Percentiles rank a stretch among this genome's conserved stretches.
These are phyloP conservation scores for Eumacrocentrus americanus DNA, from an alignment of 2,888 invertebrate genomes.

Conservation along the genomic window DNA sequence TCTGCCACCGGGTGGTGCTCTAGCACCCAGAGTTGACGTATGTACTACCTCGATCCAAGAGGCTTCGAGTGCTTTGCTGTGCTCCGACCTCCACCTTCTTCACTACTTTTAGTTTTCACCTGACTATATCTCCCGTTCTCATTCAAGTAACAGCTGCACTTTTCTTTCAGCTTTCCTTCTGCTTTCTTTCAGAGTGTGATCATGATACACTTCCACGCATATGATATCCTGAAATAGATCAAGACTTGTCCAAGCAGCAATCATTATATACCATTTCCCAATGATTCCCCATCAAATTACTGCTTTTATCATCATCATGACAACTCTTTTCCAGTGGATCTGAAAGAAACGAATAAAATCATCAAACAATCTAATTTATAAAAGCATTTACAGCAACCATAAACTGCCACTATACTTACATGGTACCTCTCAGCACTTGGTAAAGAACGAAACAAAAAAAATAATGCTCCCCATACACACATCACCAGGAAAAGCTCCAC, in stretches of 20 bases:
- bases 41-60: slow-evolving; percentile 36
- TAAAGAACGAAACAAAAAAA: too few species aligned
- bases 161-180: neutral
- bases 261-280: too few species aligned
- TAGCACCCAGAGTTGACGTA: slow-evolving; percentile 37
- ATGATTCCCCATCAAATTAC: neutral
- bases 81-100: slow-evolving; percentile 24
- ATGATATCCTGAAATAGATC: too few species aligned
- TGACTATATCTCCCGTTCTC: neutral
- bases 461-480: slow-evolving; percentile 21
- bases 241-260: too few species aligned
- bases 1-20: slow-evolving; percentile 17
- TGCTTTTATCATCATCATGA: neutral
- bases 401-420: too few species aligned
- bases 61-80: slow-evolving; percentile 41
- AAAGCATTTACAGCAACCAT: too few species aligned
- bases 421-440: too few species aligned
- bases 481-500: slow-evolving; percentile 19
- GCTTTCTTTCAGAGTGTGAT: too few species aligned
- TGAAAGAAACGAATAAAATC: too few species aligned
- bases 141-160: neutral
- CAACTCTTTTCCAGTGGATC: neutral
- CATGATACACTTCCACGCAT: too few species aligned
- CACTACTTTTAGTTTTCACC: slow-evolving; percentile 28
- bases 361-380: too few species aligned